phyloP scores from a whole-genome alignment of 2,113 vertebrate species.

The Boulengeromyrus knoepffleri region DNA sequence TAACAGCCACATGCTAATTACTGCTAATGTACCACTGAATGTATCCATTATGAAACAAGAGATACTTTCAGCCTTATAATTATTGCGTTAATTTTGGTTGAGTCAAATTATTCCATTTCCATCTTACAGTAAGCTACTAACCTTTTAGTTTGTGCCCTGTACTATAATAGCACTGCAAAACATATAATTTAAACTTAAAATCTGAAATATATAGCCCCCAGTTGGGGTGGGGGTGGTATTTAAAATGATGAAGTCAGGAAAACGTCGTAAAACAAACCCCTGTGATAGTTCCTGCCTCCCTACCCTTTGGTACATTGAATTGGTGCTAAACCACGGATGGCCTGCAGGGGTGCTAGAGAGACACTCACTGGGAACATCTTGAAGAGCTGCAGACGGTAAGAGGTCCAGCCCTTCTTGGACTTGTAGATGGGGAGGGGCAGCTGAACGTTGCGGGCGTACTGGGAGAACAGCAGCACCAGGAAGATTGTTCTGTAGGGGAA shows the following conservation, averaged over 20 bases:
- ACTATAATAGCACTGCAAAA: background rate
- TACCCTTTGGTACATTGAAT: background rate
- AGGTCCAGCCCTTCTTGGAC: conserved; percentile 95
- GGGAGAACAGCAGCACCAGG: conserved; percentile 90
- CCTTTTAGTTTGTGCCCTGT: background rate
- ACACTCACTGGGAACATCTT: conserved; percentile 98
- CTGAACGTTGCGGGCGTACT: conserved; percentile 95
- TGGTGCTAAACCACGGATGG: background rate
- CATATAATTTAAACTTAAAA: background rate
- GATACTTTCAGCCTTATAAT: background rate
- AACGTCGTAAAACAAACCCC: background rate
- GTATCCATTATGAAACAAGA: background rate
- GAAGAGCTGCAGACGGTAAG: conserved; percentile 89
- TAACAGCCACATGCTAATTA: background rate
- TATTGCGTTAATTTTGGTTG: background rate
- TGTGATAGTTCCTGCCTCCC: background rate
- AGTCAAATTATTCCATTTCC: background rate
- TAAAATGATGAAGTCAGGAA: background rate
- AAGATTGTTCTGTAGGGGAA: conserved; percentile 82
- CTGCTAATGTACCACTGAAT: background rate
- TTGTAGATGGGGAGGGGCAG: conserved; percentile 91
- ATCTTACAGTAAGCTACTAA: background rate
- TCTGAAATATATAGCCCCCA: background rate
- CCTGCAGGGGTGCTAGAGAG: background rate
- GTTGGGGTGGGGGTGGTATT: background rate